Percentiles rank a stretch among this genome's conserved stretches.
phyloP scores from a whole-genome alignment of 2,797 vertebrate species.

The Erethizon dorsatum region DNA sequence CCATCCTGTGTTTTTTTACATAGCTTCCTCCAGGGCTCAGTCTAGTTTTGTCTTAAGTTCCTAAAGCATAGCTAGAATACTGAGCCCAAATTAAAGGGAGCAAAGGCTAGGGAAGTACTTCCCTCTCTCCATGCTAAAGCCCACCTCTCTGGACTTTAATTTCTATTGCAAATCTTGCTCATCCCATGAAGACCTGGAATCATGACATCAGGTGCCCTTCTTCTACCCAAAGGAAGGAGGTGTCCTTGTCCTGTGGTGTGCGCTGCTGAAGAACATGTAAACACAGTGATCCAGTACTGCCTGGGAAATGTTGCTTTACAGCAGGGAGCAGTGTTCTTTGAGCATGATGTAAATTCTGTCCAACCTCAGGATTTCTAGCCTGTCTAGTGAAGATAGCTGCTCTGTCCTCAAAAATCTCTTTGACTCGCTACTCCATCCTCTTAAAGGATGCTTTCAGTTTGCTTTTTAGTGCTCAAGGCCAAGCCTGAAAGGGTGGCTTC shows the following conservation, averaged over 20 bases:
- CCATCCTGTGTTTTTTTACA: fast-evolving
- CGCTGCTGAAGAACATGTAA: not conserved
- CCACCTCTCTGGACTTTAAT: not conserved
- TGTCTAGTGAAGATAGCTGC: not conserved
- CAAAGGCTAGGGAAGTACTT: not conserved
- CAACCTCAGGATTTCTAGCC: not conserved
- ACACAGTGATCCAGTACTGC: not conserved
- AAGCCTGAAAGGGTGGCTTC: not conserved
- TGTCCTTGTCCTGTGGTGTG: not conserved
- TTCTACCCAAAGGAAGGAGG: not conserved
- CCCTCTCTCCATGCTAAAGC: not conserved
- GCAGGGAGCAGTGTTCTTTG: not conserved
- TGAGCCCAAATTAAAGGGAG: not conserved
- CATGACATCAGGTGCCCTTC: not conserved
- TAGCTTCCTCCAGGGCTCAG: not conserved
- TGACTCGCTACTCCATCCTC: not conserved
- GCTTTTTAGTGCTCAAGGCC: not conserved
- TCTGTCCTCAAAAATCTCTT: not conserved
- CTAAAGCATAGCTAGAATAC: not conserved
- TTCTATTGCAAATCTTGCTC: not conserved
- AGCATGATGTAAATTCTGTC: not conserved
- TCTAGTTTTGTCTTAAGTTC: not conserved
- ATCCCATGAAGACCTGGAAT: not conserved
- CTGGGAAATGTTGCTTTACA: no score
- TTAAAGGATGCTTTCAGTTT: not conserved